Percentiles rank a stretch among this genome's conserved stretches.
These are phyloP conservation scores for Dendrocincla fuliginosa DNA, from an alignment of 2,797 vertebrate genomes.

Conservation along the genomic window DNA sequence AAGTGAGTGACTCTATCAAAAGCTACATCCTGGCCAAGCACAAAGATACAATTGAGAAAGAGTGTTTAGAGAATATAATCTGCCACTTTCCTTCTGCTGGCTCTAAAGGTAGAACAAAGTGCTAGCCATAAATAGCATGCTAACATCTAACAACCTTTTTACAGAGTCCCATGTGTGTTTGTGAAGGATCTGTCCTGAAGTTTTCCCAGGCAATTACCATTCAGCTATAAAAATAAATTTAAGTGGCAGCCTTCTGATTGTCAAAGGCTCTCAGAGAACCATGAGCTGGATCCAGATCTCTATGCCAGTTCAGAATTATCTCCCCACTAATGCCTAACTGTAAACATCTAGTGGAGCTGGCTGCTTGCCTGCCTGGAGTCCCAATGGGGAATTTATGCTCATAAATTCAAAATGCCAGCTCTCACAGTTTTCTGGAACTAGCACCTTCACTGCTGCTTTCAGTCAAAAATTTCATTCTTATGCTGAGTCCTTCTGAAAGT, in stretches of 20 bases:
- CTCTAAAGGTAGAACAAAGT: not conserved
- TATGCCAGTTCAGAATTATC: conserved; percentile 2
- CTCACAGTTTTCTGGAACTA: not conserved
- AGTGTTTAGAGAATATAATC: not conserved
- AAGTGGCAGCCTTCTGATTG: not conserved
- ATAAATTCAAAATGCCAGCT: not conserved
- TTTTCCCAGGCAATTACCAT: not conserved
- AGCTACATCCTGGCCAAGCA: not conserved
- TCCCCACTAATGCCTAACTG: not conserved
- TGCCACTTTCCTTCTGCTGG: not conserved
- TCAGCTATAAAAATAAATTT: not conserved
- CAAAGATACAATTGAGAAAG: not conserved
- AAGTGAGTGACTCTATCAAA: not conserved
- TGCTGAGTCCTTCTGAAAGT: not conserved
- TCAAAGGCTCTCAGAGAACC: not conserved
- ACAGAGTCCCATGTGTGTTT: not conserved
- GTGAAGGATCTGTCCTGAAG: not conserved
- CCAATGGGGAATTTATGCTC: not conserved
- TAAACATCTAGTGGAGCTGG: not conserved
- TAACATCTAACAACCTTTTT: not conserved
- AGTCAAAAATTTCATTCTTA: not conserved
- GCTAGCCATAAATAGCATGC: not conserved
- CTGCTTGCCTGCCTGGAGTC: not conserved
- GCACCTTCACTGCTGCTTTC: not conserved
- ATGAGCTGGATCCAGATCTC: not conserved